Evolutionary conservation across 2,113 vertebrate genomes (phyloP), one percentile per base, ranked within the genome.

Genomic region (Dascyllus trimaculatus): DNA sequence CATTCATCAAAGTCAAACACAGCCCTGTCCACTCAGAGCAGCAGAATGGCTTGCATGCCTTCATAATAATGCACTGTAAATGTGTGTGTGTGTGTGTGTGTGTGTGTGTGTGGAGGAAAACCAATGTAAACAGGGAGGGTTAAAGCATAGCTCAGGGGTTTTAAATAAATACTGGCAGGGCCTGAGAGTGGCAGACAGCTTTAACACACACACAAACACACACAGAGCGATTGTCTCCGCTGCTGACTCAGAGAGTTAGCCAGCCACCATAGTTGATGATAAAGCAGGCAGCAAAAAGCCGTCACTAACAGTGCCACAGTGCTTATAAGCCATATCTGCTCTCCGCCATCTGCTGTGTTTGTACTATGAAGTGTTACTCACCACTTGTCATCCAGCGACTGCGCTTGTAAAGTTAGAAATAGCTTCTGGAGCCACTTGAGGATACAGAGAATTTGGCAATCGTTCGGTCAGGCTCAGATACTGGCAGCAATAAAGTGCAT

Each of bases 121-220:
- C 70, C 77, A 84, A 78, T 84, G 84, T 84, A 91, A 90, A 90
- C 88, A 87, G 26, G 77, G 79, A 82, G 82, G 77, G 79, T 84
- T 85, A 57, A 86, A 84, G 79, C 85, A 69, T 78, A 78, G 82
- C 75, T 89, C 59, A 84, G 46, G 59, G 78, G 71, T 82, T 89
- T 89, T 73, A 78, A 85, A 91, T 81, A 89, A 92, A 93, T 90
- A 90, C 64, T 71, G 75, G 21, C 53, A 57, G 61, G 46, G 81
- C 59, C 56, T 83, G 70, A 81, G 71, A 82, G 38, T 22, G 18
- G 61, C 65, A 81, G 72, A 60, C 80, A 75, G 65, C 54, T 43
- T 61, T 49, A 49, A 66, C 75, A 63, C 53, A 71, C 54, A 63
- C 26, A 80, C 19, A 56, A 46, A 59, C 38, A 61, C 74, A 66